These are phyloP conservation scores for Paralichthys olivaceus DNA, from an alignment of 2,113 vertebrate species.

Conservation along the genomic window DNA sequence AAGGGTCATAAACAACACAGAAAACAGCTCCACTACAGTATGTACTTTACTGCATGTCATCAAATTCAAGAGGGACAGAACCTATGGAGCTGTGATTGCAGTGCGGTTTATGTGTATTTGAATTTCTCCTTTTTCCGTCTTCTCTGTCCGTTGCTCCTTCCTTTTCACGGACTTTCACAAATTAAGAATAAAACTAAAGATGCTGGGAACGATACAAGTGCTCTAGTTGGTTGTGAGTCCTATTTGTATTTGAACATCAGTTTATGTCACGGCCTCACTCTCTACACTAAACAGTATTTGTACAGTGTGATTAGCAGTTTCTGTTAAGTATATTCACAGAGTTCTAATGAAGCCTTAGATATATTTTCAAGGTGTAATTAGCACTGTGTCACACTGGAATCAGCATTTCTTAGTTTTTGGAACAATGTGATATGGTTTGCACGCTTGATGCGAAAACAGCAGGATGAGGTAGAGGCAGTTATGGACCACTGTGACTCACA, in stretches of 20 bases:
- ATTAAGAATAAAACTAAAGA: slow-evolving; percentile 24
- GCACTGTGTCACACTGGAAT: background rate
- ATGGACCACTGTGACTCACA: slow-evolving; percentile 18
- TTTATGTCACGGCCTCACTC: background rate
- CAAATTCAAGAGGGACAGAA: slow-evolving; percentile 7
- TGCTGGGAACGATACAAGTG: background rate
- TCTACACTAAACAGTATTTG: background rate
- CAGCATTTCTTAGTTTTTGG: background rate
- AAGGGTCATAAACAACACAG: slow-evolving; percentile 53
- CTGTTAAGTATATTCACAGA: background rate
- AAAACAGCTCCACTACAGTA: slow-evolving; percentile 28
- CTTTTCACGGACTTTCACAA: slow-evolving; percentile 5
- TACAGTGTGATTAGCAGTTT: background rate
- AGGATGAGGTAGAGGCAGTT: slow-evolving; percentile 5
- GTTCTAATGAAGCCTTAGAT: background rate
- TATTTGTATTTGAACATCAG: background rate
- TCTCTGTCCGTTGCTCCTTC: background rate
- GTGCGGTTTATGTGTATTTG: background rate
- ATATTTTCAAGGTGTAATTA: background rate
- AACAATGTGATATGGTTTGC: background rate
- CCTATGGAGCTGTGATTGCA: background rate
- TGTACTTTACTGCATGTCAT: slow-evolving; percentile 17
- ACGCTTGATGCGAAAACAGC: slow-evolving; percentile 2
- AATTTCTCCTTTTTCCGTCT: background rate
- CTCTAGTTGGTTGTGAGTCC: background rate